Conservation (phyloP, 2,113 vertebrate genomes). For the Pseudopodoces humilis region DNA sequence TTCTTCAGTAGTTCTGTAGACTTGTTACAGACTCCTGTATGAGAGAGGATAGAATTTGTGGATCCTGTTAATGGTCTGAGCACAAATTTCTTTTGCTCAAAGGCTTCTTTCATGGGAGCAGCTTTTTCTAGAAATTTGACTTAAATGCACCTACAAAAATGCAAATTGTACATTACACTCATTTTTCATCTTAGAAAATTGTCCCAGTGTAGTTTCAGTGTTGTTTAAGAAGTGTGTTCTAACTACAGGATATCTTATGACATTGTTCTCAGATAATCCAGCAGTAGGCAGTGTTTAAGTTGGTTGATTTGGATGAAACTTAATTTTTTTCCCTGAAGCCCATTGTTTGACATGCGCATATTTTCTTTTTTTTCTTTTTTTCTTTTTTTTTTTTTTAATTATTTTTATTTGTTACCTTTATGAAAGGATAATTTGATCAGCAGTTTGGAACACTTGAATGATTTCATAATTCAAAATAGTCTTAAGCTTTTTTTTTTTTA, state of each 20-base stretch:
- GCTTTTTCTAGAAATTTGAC: neutral
- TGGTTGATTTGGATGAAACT: neutral
- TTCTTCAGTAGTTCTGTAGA: neutral
- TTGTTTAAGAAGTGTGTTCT: neutral
- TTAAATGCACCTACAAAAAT: neutral
- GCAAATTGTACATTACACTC: neutral
- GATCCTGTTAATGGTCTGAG: neutral
- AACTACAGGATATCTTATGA: neutral
- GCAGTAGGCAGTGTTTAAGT: neutral
- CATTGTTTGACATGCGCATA: neutral
- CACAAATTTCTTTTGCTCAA: neutral
- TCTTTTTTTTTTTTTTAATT: neutral
- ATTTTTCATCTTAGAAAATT: neutral
- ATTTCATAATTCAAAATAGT: neutral
- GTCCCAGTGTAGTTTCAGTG: neutral
- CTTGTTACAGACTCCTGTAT: neutral
- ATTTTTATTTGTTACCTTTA: neutral
- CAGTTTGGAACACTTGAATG: neutral
- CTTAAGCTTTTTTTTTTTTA: neutral
- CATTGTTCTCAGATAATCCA: neutral
- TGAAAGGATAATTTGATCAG: neutral
- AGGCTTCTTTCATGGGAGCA: neutral
- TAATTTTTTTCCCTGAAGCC: neutral
- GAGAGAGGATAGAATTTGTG: neutral
- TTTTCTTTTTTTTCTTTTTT: neutral